Evolutionary conservation across 2,797 vertebrate genomes (phyloP).

Genomic region (Vipera ursinii): DNA sequence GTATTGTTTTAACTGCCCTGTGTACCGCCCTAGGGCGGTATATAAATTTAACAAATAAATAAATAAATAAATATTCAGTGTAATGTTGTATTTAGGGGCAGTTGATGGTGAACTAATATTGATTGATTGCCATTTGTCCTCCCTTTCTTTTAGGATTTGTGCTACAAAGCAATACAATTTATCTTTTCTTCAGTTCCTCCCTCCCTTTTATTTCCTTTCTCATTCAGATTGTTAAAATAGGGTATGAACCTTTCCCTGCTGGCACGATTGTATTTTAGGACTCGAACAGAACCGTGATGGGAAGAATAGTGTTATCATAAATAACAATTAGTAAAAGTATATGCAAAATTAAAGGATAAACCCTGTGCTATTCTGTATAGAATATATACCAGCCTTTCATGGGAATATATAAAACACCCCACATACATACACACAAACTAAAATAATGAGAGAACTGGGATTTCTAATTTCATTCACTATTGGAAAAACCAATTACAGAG

Average conservation of each 20-base stretch:
- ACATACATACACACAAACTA: not conserved
- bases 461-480: conserved; percentile 43
- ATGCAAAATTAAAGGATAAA: conserved; percentile 8
- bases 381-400: conserved; percentile 30
- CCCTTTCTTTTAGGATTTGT: not conserved
- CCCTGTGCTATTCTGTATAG: not conserved
- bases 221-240: not conserved
- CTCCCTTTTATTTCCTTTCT: not conserved
- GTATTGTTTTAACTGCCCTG: no score
- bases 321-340: not conserved
- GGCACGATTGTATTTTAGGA: not conserved
- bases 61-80: no score
- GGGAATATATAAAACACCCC: not conserved
- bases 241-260: not conserved
- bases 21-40: no score
- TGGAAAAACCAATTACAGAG: conserved; percentile 52
- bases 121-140: not conserved
- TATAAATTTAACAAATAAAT: no score
- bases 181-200: not conserved
- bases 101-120: not conserved
- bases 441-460: not conserved
- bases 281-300: not conserved
- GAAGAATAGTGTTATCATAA: not conserved
- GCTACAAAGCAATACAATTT: not conserved
- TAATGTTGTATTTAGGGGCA: not conserved